These are phyloP conservation scores for Discoglossus pictus DNA, from an alignment of 2,797 vertebrate species.

Conservation along the genomic window DNA sequence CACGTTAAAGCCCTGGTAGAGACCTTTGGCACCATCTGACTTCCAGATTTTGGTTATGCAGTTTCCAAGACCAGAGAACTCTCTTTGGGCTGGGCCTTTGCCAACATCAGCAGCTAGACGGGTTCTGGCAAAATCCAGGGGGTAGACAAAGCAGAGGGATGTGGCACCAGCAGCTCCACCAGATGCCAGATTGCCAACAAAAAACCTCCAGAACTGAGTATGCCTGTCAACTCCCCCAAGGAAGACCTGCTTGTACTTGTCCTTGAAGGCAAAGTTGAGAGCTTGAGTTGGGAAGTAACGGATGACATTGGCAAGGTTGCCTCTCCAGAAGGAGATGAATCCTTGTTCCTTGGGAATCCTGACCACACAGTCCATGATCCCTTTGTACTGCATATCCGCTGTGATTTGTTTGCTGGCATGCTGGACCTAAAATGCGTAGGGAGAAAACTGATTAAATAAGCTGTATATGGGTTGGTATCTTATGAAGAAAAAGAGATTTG, in stretches of 20 bases:
- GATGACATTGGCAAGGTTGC: conserved; percentile 98
- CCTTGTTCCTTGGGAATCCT: conserved; percentile 98
- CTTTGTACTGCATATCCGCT: conserved; percentile 91
- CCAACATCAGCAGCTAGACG: conserved; percentile 95
- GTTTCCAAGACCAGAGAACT: conserved; percentile 91
- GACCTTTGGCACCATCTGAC: conserved; percentile 87
- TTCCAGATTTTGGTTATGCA: conserved; percentile 91
- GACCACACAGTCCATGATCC: conserved; percentile 92
- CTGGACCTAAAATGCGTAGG: conserved; percentile 81
- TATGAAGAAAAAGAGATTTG: too few species aligned
- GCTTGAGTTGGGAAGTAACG: conserved; percentile 99
- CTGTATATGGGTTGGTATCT: too few species aligned
- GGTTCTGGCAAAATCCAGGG: conserved; percentile 97
- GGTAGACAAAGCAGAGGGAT: conserved; percentile 97
- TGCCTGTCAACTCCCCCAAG: conserved; percentile 95
- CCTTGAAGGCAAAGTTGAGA: conserved; percentile 99
- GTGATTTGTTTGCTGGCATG: conserved; percentile 98
- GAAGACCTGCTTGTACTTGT: conserved; percentile 99
- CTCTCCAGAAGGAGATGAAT: conserved; percentile 95
- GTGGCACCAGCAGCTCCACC: conserved; percentile 95
- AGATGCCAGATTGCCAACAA: conserved; percentile 92
- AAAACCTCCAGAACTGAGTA: conserved; percentile 99
- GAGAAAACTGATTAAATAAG: too few species aligned
- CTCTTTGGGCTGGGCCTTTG: conserved; percentile 81
- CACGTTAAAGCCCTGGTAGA: conserved; percentile 95